A percentile compares a stretch with the other conserved stretches of the same genome.
Conservation (phyloP, 2,888 invertebrate species). For the Resseliella maxima region DNA sequence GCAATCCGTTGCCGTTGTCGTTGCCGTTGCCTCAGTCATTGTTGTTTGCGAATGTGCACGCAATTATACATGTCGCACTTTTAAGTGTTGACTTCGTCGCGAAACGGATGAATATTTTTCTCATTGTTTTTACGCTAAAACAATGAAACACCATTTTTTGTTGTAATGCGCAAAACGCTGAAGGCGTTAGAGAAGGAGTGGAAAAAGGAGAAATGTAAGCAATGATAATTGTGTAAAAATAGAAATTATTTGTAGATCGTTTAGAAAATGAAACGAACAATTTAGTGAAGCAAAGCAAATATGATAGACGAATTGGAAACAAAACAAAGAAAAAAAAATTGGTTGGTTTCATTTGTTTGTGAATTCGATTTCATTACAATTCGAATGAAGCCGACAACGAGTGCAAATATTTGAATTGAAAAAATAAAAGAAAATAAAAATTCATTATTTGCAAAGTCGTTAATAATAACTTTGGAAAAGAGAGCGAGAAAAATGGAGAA, state of each 20-base stretch:
- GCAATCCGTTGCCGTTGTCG: background rate
- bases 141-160: background rate
- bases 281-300: background rate
- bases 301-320: too few species aligned
- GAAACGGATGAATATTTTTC: conserved; percentile 9
- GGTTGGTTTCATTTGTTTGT: background rate
- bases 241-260: conserved; percentile 31
- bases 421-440: background rate
- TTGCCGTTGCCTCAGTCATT: background rate
- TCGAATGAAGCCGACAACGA: conserved; percentile 16
- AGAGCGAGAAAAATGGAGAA: background rate
- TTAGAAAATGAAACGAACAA: background rate
- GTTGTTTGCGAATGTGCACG: background rate
- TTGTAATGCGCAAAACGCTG: background rate
- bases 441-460: background rate
- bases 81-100: background rate
- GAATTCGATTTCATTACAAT: conserved; percentile 3
- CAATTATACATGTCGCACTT: background rate
- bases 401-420: background rate
- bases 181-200: background rate
- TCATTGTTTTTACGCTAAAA: background rate
- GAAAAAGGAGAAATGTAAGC: background rate
- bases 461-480: background rate
- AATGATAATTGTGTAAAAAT: conserved; percentile 29
- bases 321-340: too few species aligned